A percentile compares a stretch with the other conserved stretches of the same genome.
Evolutionary conservation across 37 sponge, comb jelly and placozoan genomes (phyloP).

Genomic region (Spongilla lacustris): DNA sequence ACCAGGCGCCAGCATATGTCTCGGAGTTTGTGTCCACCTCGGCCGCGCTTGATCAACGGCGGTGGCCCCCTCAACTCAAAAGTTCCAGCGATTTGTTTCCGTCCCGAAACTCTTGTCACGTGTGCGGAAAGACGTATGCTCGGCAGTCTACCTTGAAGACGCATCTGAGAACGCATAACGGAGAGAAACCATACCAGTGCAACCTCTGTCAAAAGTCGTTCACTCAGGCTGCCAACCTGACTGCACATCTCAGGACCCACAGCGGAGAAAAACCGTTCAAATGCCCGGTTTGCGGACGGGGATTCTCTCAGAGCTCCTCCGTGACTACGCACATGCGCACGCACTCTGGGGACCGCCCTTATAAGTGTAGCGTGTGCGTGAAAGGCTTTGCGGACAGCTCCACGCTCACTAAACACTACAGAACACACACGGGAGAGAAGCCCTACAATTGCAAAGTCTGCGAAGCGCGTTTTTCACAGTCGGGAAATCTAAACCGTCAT

Average conservation of each 20-base stretch:
- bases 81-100: constrained; percentile 26
- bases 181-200: constrained; percentile 94
- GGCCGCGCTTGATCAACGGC: constrained; percentile 8
- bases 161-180: constrained; percentile 89
- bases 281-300: constrained; percentile 82
- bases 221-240: constrained; percentile 95
- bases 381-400: constrained; percentile 92
- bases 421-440: constrained; percentile 88
- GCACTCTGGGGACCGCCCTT: constrained; percentile 93
- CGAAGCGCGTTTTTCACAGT: constrained; percentile 85
- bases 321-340: constrained; percentile 94
- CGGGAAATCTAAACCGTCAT: constrained; percentile 90
- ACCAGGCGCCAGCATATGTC: background rate
- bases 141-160: constrained; percentile 86
- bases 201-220: constrained; percentile 87
- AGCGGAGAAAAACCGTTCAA: constrained; percentile 96
- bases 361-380: constrained; percentile 83
- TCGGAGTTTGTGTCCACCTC: constrained; percentile 3
- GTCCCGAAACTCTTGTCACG: constrained; percentile 61
- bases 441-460: constrained; percentile 94
- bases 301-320: constrained; percentile 92
- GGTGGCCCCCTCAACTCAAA: no score
- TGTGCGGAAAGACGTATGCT: constrained; percentile 81
- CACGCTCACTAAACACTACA: constrained; percentile 87
- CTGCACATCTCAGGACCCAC: constrained; percentile 94